Percentiles rank a stretch among this genome's conserved stretches.
Evolutionary conservation across 2,888 invertebrate species (phyloP).

Genomic region (Cataglyphis cursor): DNA sequence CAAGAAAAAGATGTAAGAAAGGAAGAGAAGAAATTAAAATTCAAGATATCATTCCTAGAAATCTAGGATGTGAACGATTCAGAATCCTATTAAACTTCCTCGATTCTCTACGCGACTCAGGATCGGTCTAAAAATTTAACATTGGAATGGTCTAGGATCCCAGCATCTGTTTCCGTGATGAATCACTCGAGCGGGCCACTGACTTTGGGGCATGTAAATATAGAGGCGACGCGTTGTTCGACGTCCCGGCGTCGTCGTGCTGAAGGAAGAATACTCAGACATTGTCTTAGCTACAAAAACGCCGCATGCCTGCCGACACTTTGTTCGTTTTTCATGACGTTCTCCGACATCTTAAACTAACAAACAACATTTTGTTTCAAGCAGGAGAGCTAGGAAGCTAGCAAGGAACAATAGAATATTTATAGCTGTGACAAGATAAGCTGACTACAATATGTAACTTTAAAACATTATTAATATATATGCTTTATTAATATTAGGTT

Average conservation of each 20-base stretch:
- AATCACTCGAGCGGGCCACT: slow-evolving; percentile 75
- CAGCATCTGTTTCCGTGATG: slow-evolving; percentile 60
- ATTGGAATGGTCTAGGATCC: slow-evolving; percentile 26
- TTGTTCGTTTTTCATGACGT: slow-evolving; percentile 69
- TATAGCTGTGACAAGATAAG: neutral
- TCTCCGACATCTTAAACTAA: slow-evolving; percentile 54
- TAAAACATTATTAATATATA: neutral
- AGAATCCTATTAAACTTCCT: neutral
- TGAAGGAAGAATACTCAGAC: slow-evolving; percentile 69
- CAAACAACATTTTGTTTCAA: slow-evolving; percentile 35
- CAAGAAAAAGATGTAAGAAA: neutral
- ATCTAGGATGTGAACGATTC: neutral
- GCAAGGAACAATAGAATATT: neutral
- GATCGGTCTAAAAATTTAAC: slow-evolving; percentile 6
- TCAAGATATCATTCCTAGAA: neutral
- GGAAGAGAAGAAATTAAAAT: neutral
- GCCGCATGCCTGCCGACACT: slow-evolving; percentile 61
- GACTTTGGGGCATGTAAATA: slow-evolving; percentile 75
- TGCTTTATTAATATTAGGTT: neutral
- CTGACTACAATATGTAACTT: neutral
- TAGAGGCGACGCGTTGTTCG: slow-evolving; percentile 71
- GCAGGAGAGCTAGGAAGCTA: neutral
- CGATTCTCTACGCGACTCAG: neutral
- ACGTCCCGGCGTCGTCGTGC: slow-evolving; percentile 62
- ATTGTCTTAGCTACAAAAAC: slow-evolving; percentile 74